Evolutionary conservation across 2,888 invertebrate species (phyloP), one percentile per base, ranked within the genome.

Genomic region (Allolobophora icterica): DNA sequence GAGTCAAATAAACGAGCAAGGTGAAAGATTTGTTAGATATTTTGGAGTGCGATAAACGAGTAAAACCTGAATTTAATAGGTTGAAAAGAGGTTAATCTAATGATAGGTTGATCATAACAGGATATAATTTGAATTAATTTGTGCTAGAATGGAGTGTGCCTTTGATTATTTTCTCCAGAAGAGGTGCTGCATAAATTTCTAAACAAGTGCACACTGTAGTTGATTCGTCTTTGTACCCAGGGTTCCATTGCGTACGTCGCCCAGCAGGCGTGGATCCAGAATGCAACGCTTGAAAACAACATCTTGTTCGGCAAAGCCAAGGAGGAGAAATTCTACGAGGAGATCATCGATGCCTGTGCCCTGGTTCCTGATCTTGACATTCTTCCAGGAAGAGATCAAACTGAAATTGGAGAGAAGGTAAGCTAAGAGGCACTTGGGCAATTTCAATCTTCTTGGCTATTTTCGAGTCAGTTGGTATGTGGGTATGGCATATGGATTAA

Each of bases 191-290:
- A 71, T n/a, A n/a, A 30, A 11, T 71, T 30, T n/a, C 3, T 71
- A 8, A 71, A 2, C 17, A 11, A 17, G 17, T 42, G 1, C 42
- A 1, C 42, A 42, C 42, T 42, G 15, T 24, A 52, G n/a, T n/a
- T 11, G 71, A 71, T n/a, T 17, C n/a, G 8, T n/a, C 30, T 71
- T 89, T 89, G 33, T 45, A 24, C 87, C 6, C 91, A 93, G 93
- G 93, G 93, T 83, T 91, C 92, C 13, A 91, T 94, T n/a, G 94
- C 94, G 0, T 94, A 94, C 91, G 94, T 94, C 24, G 93, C 94
- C 35, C 94, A 94, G 91, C 95, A 96, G 93, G 96, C 96, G 0
- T 96, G 96, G 96, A 96, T 96, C 91, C 96, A 96, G 93, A 96
- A 96, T 93, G 95, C 95, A 0, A 95, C 96, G 0, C 92, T 96